Percentiles rank a stretch among this genome's conserved stretches.
Conservation (phyloP, 1,140 invertebrate species). For the Dendrolimus punctatus region DNA sequence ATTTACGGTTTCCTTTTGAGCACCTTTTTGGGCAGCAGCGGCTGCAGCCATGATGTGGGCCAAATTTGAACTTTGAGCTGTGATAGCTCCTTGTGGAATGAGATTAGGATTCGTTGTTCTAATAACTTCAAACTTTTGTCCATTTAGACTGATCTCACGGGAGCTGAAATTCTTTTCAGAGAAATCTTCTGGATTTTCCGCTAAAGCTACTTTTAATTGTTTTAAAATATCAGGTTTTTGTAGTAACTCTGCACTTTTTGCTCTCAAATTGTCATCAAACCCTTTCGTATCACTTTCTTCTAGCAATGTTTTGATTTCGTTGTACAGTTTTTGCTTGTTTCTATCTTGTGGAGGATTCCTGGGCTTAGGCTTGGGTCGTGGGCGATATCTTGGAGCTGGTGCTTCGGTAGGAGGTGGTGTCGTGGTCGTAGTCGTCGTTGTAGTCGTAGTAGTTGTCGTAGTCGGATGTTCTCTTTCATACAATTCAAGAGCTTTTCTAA, state of each 20-base stretch:
- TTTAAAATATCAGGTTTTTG: constrained; percentile 75
- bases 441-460: constrained; percentile 58
- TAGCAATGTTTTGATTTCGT: constrained; percentile 65
- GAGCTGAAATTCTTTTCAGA: constrained; percentile 80
- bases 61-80: constrained; percentile 55
- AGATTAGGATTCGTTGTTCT: constrained; percentile 77
- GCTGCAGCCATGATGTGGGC: constrained; percentile 54
- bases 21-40: constrained; percentile 18
- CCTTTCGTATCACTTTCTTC: constrained; percentile 66
- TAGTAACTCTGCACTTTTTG: constrained; percentile 54
- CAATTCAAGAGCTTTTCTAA: constrained; percentile 65
- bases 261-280: constrained; percentile 55
- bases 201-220: constrained; percentile 80
- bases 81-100: constrained; percentile 70
- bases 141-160: constrained; percentile 81
- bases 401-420: constrained; percentile 20
- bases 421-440: constrained; percentile 56
- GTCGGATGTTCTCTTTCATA: constrained; percentile 68
- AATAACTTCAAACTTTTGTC: constrained; percentile 82
- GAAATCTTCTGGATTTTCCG: constrained; percentile 76
- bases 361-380: constrained; percentile 55
- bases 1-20: constrained; percentile 37
- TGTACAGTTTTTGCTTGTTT: constrained; percentile 69
- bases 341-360: constrained; percentile 60
- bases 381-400: constrained; percentile 49